Conservation (phyloP, 1,140 invertebrate genomes). For the Penaeus chinensis region DNA sequence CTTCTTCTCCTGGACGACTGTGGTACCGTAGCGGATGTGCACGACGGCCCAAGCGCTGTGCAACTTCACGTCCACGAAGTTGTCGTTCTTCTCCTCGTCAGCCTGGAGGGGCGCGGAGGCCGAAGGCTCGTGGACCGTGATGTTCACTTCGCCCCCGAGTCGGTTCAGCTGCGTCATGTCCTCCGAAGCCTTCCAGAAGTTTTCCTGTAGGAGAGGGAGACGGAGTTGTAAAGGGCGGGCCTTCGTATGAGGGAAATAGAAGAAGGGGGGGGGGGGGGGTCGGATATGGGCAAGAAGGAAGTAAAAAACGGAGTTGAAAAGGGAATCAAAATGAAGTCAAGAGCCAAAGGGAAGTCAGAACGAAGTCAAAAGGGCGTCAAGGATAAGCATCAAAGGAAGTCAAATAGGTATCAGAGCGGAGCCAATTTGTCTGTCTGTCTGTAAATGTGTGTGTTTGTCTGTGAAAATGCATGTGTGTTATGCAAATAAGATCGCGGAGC, state of each 20-base stretch:
- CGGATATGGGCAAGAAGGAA: too few relatives aligned
- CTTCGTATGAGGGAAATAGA: background rate
- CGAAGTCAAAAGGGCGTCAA: too few relatives aligned
- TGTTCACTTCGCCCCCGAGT: constrained; percentile 90
- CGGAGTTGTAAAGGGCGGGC: background rate
- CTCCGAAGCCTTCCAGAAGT: constrained; percentile 81
- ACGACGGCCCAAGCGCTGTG: constrained; percentile 69
- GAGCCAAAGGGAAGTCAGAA: too few relatives aligned
- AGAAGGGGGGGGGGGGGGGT: background rate
- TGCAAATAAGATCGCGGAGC: too few relatives aligned
- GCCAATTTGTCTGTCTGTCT: too few relatives aligned
- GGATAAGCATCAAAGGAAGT: too few relatives aligned
- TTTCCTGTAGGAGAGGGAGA: constrained; percentile 46
- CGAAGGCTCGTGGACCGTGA: constrained; percentile 89
- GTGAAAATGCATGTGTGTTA: too few relatives aligned
- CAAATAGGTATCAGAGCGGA: too few relatives aligned
- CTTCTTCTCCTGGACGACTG: constrained; percentile 86
- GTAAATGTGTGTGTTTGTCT: too few relatives aligned
- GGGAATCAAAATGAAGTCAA: too few relatives aligned
- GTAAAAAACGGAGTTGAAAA: too few relatives aligned
- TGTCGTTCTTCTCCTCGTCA: constrained; percentile 60
- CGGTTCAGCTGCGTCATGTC: constrained; percentile 89
- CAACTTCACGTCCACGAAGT: constrained; percentile 84
- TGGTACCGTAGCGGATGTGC: constrained; percentile 83
- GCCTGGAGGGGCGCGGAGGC: constrained; percentile 67